Percentiles rank a stretch among this genome's conserved stretches.
phyloP scores from a whole-genome alignment of 2,888 invertebrate genomes.

The Patella ulyssiponensis region DNA sequence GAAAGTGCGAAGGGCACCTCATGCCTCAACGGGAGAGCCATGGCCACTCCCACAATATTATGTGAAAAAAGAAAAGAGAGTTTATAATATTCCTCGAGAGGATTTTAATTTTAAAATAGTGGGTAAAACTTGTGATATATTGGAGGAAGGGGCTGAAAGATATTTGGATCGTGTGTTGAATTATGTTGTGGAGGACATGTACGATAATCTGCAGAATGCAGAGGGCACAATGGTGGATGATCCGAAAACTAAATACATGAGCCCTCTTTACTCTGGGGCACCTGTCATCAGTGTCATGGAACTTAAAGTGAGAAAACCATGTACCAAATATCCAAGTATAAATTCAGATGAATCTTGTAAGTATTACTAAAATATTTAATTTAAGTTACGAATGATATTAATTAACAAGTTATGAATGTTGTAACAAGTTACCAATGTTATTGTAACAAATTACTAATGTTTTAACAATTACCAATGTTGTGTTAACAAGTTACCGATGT shows the following conservation, averaged over 20 bases:
- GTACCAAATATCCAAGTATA: constrained; percentile 51
- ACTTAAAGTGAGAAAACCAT: constrained; percentile 58
- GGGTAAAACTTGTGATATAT: constrained; percentile 75
- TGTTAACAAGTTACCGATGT: too few species aligned
- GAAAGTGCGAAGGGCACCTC: constrained; percentile 65
- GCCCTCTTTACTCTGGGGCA: constrained; percentile 48
- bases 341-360: constrained; percentile 65
- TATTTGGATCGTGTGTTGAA: constrained; percentile 74
- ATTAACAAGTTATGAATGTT: too few species aligned
- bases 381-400: background rate
- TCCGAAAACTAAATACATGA: constrained; percentile 49
- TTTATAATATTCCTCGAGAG: constrained; percentile 49
- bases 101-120: constrained; percentile 63
- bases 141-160: constrained; percentile 76
- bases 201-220: constrained; percentile 63
- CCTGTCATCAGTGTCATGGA: constrained; percentile 47
- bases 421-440: too few species aligned
- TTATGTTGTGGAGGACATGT: constrained; percentile 58
- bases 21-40: constrained; percentile 75
- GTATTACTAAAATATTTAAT: constrained; percentile 33
- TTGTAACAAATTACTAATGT: too few species aligned
- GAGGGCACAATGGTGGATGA: constrained; percentile 56
- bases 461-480: too few species aligned
- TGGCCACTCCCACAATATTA: constrained; percentile 80
- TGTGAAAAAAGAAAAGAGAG: constrained; percentile 63